These are phyloP conservation scores for Automeris io DNA, from an alignment of 2,888 invertebrate genomes.

Conservation along the genomic window DNA sequence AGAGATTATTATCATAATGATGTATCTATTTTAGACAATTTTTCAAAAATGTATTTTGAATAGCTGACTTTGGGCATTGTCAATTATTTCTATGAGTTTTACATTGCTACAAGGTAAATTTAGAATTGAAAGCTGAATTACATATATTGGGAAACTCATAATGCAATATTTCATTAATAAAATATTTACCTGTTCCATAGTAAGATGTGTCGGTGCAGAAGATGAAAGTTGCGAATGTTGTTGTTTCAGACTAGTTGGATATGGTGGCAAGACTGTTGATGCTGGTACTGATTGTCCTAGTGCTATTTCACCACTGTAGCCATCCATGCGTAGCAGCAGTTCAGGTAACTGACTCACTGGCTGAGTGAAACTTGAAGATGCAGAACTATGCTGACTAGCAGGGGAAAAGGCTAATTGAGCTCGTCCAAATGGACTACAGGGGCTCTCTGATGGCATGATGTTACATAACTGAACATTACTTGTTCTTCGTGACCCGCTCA, in stretches of 20 bases:
- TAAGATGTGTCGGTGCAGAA: constrained; percentile 91
- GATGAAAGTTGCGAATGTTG: constrained; percentile 84
- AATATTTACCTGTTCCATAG: constrained; percentile 83
- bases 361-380: constrained; percentile 65
- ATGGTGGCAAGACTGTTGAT: constrained; percentile 69
- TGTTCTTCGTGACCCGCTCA: constrained; percentile 53
- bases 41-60: too few species aligned
- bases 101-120: too few species aligned
- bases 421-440: constrained; percentile 71
- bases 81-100: too few species aligned
- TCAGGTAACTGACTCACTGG: constrained; percentile 76
- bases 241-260: constrained; percentile 52
- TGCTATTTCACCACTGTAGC: constrained; percentile 70
- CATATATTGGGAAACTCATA: too few species aligned
- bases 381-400: constrained; percentile 80
- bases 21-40: too few species aligned
- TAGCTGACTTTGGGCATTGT: too few species aligned
- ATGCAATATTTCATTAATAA: too few species aligned
- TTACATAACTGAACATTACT: constrained; percentile 37
- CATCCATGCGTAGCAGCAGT: constrained; percentile 81
- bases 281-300: constrained; percentile 81
- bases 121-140: too few species aligned
- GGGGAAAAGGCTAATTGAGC: constrained; percentile 79
- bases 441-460: constrained; percentile 50
- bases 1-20: too few species aligned